These are phyloP conservation scores for Spea hammondii DNA, from an alignment of 2,797 vertebrate genomes.

Conservation along the genomic window DNA sequence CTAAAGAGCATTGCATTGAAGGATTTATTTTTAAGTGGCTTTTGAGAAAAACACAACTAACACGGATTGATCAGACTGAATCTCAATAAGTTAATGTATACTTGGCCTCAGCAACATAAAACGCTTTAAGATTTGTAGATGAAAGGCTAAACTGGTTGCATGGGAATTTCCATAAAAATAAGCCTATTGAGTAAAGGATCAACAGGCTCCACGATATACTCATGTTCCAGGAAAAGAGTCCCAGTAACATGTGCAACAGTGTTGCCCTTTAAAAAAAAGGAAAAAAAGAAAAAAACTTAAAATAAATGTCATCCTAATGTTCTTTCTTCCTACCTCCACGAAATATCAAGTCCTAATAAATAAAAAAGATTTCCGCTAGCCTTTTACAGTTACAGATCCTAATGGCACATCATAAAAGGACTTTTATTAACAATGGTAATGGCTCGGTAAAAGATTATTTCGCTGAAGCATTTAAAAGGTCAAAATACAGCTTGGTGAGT, in stretches of 20 bases:
- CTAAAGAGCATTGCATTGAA: constrained; percentile 73
- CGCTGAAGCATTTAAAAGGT: constrained; percentile 43
- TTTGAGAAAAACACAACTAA: constrained; percentile 69
- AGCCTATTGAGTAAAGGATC: constrained; percentile 42
- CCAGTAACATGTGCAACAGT: constrained; percentile 49
- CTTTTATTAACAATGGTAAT: constrained; percentile 54
- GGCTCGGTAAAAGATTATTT: constrained; percentile 50
- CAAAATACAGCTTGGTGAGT: constrained; percentile 44
- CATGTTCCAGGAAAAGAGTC: constrained; percentile 54
- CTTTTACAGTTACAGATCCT: constrained; percentile 54
- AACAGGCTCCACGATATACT: constrained; percentile 45
- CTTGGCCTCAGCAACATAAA: constrained; percentile 56
- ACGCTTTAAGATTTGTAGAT: constrained; percentile 52
- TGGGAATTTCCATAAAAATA: constrained; percentile 57
- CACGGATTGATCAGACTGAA: constrained; percentile 65
- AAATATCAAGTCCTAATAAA: constrained; percentile 52
- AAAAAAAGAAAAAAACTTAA: constrained; percentile 43
- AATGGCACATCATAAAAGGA: constrained; percentile 52
- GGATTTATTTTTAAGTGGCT: constrained; percentile 72
- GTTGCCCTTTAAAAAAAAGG: constrained; percentile 28
- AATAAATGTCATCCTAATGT: constrained; percentile 58
- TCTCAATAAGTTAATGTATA: constrained; percentile 61
- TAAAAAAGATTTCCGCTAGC: constrained; percentile 55
- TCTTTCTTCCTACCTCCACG: constrained; percentile 54
- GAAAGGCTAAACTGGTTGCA: constrained; percentile 40